These are phyloP conservation scores for Colinus virginianus DNA, from an alignment of 2,113 vertebrate genomes.

Conservation along the genomic window DNA sequence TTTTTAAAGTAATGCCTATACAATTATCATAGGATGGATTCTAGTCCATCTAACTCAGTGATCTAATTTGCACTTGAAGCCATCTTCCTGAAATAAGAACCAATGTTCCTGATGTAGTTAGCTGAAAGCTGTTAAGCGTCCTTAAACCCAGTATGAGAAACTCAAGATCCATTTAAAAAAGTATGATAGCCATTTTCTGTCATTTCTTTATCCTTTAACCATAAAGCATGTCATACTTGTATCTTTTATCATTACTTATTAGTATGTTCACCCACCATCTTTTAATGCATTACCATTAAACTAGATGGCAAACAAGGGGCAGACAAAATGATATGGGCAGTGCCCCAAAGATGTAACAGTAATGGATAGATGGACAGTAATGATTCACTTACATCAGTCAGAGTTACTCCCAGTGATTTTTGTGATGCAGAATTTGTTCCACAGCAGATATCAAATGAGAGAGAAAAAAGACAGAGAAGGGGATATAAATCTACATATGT, in stretches of 20 bases:
- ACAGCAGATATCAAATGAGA: not conserved
- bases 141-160: not conserved
- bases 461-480: not conserved
- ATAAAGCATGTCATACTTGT: slow-evolving; percentile 38
- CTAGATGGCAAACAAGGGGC: slow-evolving; percentile 27
- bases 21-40: not conserved
- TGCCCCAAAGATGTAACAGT: slow-evolving; percentile 27
- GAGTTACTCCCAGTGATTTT: slow-evolving; percentile 30
- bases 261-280: slow-evolving; percentile 25
- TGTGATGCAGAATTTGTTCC: slow-evolving; percentile 18
- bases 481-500: slow-evolving; percentile 3
- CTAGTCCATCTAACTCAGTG: not conserved
- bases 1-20: not conserved
- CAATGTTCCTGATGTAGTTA: not conserved
- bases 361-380: slow-evolving; percentile 56
- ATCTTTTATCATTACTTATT: slow-evolving; percentile 30
- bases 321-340: slow-evolving; percentile 21
- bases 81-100: not conserved
- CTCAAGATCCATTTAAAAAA: not conserved
- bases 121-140: not conserved
- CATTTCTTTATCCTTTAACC: slow-evolving; percentile 36
- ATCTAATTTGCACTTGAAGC: not conserved
- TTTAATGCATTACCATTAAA: slow-evolving; percentile 51
- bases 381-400: slow-evolving; percentile 53
- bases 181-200: not conserved